Conservation (phyloP, 1,140 invertebrate species). For the Heliconius nattereri region DNA sequence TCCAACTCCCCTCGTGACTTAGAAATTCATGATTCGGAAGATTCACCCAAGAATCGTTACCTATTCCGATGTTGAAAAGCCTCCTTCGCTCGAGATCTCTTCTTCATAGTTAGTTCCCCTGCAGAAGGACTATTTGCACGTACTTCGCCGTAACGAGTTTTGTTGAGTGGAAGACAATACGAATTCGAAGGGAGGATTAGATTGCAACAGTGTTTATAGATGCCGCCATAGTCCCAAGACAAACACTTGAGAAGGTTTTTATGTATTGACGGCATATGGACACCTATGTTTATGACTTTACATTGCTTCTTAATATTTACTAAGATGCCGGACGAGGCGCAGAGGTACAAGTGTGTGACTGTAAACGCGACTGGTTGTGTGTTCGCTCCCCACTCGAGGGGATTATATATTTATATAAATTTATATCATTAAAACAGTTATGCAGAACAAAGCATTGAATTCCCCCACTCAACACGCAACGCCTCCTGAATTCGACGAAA, state of each 20-base stretch:
- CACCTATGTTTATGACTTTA: background rate
- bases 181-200: conserved; percentile 19
- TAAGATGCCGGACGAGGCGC: no score
- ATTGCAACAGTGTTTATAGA: conserved; percentile 2
- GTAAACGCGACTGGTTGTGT: no score
- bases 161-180: conserved; percentile 28
- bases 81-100: conserved; percentile 24
- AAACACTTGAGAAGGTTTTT: background rate
- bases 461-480: no score
- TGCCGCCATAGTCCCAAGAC: background rate
- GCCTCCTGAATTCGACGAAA: no score
- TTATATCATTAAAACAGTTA: no score
- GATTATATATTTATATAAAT: no score
- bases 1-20: background rate
- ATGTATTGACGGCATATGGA: background rate
- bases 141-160: conserved; percentile 24
- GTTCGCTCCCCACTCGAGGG: no score
- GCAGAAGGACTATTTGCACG: conserved; percentile 22
- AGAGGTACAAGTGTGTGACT: no score
- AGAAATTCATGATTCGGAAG: conserved; percentile 30
- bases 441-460: no score
- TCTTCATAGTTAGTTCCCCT: conserved; percentile 26
- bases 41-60: conserved; percentile 26
- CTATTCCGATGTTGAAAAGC: conserved; percentile 14
- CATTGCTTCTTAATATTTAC: background rate